These are phyloP conservation scores for Geothlypis trichas DNA, from an alignment of 2,113 vertebrate species.

Conservation along the genomic window DNA sequence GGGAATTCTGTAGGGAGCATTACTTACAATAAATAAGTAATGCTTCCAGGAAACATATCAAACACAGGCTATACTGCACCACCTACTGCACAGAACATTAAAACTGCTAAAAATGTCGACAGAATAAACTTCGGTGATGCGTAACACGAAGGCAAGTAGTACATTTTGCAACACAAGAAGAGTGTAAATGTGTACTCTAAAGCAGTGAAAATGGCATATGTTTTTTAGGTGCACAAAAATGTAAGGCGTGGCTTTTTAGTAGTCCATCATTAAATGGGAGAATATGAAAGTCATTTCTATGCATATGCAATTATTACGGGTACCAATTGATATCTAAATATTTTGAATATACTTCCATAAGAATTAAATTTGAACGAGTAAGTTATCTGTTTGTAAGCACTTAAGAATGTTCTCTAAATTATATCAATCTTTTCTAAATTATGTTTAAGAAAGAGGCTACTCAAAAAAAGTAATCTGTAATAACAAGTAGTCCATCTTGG, in stretches of 20 bases:
- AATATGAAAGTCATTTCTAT: neutral
- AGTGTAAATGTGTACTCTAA: neutral
- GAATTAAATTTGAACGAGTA: neutral
- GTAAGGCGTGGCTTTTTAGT: neutral
- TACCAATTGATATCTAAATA: neutral
- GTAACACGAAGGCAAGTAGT: neutral
- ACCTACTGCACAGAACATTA: neutral
- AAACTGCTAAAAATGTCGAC: neutral
- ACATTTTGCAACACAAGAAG: neutral
- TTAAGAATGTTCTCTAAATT: constrained; percentile 17
- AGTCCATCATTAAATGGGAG: neutral
- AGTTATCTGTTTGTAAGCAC: neutral
- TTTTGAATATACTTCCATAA: neutral
- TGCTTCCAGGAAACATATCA: constrained; percentile 1
- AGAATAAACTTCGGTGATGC: neutral
- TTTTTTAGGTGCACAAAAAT: neutral
- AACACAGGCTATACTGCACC: neutral
- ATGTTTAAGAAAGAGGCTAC: constrained; percentile 31
- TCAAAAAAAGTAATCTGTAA: constrained; percentile 9
- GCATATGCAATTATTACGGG: neutral
- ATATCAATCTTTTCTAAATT: neutral
- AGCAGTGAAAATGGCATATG: neutral
- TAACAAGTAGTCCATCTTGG: constrained; percentile 35
- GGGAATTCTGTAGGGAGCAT: neutral
- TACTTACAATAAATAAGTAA: constrained; percentile 3